phyloP scores from a whole-genome alignment of 2,888 invertebrate genomes.

The Chaetogeoica ovagalla region DNA sequence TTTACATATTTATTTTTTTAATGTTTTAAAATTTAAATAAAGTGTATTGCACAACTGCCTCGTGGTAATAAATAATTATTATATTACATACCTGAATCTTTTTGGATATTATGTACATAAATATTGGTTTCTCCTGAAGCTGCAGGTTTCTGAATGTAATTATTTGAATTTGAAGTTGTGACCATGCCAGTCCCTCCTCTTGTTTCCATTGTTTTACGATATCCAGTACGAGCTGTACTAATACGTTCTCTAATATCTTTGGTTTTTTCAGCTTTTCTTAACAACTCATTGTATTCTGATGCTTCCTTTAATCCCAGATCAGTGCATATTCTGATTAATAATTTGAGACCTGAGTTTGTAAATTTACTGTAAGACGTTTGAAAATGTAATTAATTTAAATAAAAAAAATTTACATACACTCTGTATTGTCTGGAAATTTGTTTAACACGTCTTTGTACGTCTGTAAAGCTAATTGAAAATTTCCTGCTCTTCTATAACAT shows the following conservation, averaged over 20 bases:
- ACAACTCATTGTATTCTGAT: constrained; percentile 78
- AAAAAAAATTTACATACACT: constrained; percentile 68
- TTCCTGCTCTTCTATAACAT: constrained; percentile 79
- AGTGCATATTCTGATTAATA: constrained; percentile 83
- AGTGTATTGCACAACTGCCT: neutral
- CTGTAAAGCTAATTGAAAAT: constrained; percentile 79
- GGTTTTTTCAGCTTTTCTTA: constrained; percentile 73
- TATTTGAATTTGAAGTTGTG: constrained; percentile 18
- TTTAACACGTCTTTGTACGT: constrained; percentile 84
- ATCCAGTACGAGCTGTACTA: constrained; percentile 62
- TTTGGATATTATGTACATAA: constrained; percentile 28
- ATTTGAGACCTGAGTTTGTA: constrained; percentile 70
- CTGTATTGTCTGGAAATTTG: constrained; percentile 91
- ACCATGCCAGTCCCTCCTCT: constrained; percentile 34
- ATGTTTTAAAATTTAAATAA: neutral
- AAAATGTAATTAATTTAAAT: constrained; percentile 10
- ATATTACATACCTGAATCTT: constrained; percentile 9
- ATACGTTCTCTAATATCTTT: constrained; percentile 66
- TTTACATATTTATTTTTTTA: too few species aligned
- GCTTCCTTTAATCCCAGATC: constrained; percentile 90
- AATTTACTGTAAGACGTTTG: neutral
- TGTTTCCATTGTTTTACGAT: constrained; percentile 46
- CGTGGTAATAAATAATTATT: neutral
- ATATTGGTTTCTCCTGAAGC: constrained; percentile 37
- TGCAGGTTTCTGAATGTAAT: constrained; percentile 29